Conservation (phyloP, 2,113 vertebrate species). For the Scomber colias region DNA sequence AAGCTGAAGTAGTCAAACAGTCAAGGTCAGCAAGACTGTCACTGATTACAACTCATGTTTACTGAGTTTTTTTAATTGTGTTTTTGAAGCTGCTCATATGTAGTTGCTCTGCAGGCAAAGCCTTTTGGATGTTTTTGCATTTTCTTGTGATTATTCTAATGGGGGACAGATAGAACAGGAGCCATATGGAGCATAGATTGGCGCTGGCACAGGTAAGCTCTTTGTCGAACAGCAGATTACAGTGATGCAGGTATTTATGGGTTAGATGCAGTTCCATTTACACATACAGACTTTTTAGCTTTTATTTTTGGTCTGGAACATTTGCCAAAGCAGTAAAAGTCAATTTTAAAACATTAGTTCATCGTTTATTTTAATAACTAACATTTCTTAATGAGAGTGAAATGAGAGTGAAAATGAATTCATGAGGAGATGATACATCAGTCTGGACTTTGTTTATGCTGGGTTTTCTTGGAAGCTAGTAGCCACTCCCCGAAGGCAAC, state of each 20-base stretch:
- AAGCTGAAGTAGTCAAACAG: slow-evolving; percentile 44
- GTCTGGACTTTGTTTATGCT: not conserved
- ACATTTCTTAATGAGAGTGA: slow-evolving; percentile 26
- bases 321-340: not conserved
- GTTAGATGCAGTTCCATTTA: slow-evolving; percentile 31
- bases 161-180: slow-evolving; percentile 1
- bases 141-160: slow-evolving; percentile 26
- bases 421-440: slow-evolving; percentile 11
- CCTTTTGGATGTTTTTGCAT: slow-evolving; percentile 7
- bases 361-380: not conserved
- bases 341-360: not conserved
- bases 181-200: slow-evolving; percentile 51
- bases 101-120: not conserved
- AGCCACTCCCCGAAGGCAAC: slow-evolving; percentile 28
- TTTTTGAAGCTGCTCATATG: not conserved
- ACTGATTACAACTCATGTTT: not conserved
- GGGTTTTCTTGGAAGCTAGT: slow-evolving; percentile 20
- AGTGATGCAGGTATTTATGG: slow-evolving; percentile 76
- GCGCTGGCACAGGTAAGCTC: slow-evolving; percentile 67
- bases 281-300: not conserved
- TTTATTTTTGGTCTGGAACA: slow-evolving; percentile 7
- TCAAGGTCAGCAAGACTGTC: slow-evolving; percentile 29
- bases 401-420: slow-evolving; percentile 32
- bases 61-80: not conserved
- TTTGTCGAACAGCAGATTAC: slow-evolving; percentile 50